Evolutionary conservation across 1,140 invertebrate genomes (phyloP), one percentile per base, ranked within the genome.

Genomic region (Eumaeus atala): DNA sequence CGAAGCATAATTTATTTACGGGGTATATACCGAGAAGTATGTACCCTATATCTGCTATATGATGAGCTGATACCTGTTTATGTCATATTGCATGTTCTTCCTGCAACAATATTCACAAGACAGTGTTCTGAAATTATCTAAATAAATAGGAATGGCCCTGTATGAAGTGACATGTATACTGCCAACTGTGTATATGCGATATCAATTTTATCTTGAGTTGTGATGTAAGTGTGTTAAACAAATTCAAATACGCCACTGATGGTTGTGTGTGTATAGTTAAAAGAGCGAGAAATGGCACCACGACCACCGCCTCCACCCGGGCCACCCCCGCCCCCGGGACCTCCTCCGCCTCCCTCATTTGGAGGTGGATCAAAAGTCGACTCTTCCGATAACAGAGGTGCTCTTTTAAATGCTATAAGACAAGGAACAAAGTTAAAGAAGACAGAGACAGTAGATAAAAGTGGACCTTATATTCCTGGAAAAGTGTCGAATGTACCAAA

Each of bases 371-470:
- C 89, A 77, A 61, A 89, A 58, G 66, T 80, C 55, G 77, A 85
- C 51, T 77, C 86, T 4, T 70, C 79, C n/a, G 89, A 91, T 11
- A 90, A 92, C 61, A 89, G 90, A 37, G 89, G 93, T 66, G 89
- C 89, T 56, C 88, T 97, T 49, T 87, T 97, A 18, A 91, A 92
- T 62, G 95, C 95, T 44, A 97, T 97, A 68, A 91, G 94, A 64
- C 91, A 92, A 78, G 96, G 96, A 47, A 89, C 92, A 51, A 89
- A 90, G 57, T 87, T 97, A 57, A 97, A 95, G 78, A 97, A 97
- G 86, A 91, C 95, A 55, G 91, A 93, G 1, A 97, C 96, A 7
- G 93, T 95, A 70, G 96, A 97, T 76, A 94, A 95, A 84, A 97
- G 95, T 90, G 92, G 91, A 38, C 96, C 96, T 1, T 72, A 91